Evolutionary conservation across 2,113 vertebrate species (phyloP), one percentile per base, ranked within the genome.

Genomic region (Sceloporus undulatus): DNA sequence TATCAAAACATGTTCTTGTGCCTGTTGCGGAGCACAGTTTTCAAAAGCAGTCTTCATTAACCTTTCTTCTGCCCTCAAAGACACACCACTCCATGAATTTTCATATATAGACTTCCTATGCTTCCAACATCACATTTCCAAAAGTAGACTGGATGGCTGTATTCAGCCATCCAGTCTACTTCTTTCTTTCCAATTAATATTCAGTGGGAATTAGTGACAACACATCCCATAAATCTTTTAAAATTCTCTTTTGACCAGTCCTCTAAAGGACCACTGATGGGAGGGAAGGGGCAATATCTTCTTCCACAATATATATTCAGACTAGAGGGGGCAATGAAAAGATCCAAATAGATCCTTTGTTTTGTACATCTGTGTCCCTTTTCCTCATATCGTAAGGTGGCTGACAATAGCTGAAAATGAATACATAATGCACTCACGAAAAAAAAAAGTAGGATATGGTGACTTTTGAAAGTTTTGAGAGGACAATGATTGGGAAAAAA

Each of bases 1-100:
- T 77, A 1, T 19, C 88, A 90, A 88, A 83, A 91, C 80, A 88
- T 94, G 66, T 88, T 93, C 74, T 9, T 68, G 66, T 89, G 82
- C 88, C 85, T 85, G 73, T 86, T 71, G 23, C 76, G 56, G 1
- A 87, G 89, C 65, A 88, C 65, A 91, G 85, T 40, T 42, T 62
- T 81, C 87, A 42, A 75, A 91, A 81, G 83, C 79, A 92, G 84
- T 77, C 71, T 48, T 52, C 56, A 87, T 86, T 92, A 85, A 71
- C 82, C 90, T 90, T 83, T 9, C 4, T 76, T 18, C 29, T 38
- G 62, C 56, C 74, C 56, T 42, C 48, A 77, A 54, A 42, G 21
- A 21, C 9, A 66, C 13, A 34, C 21, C 14, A 0, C 21, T 34
- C 18, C 40, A 68, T 29, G 73, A 56, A n/a, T 75, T 85, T 84